Percentiles rank a stretch among this genome's conserved stretches.
Conservation (phyloP, 2,888 invertebrate genomes). For the Cephus nigrinus region DNA sequence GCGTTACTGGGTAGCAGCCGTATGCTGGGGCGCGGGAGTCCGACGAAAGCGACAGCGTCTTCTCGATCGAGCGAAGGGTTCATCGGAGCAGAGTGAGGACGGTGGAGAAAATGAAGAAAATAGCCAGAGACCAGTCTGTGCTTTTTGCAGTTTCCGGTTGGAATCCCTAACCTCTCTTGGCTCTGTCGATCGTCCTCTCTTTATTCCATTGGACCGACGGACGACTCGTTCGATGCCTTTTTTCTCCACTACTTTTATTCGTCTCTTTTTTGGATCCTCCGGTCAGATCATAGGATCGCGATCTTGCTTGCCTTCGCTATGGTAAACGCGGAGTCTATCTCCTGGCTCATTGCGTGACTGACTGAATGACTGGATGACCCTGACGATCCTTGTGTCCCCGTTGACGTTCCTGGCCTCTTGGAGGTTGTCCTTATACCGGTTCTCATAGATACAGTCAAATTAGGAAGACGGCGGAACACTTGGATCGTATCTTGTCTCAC, state of each 20-base stretch:
- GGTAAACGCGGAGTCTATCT: background rate
- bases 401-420: background rate
- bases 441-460: background rate
- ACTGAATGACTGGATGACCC: slow-evolving; percentile 31
- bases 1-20: background rate
- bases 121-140: background rate
- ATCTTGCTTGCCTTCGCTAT: background rate
- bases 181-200: background rate
- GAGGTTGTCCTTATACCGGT: background rate
- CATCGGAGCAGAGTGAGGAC: background rate
- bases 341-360: slow-evolving; percentile 33
- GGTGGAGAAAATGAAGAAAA: background rate
- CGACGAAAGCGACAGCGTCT: slow-evolving; percentile 9
- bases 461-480: background rate
- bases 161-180: background rate
- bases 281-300: background rate
- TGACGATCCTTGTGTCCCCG: slow-evolving; percentile 25
- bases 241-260: background rate
- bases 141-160: slow-evolving; percentile 8
- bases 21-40: background rate
- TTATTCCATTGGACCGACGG: background rate
- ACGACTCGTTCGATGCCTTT: background rate
- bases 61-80: background rate
- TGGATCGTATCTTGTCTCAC: background rate
- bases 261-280: background rate